Evolutionary conservation across 37 sponge, comb jelly and placozoan species (phyloP), one percentile per base, ranked within the genome.

Genomic region (Cladorhizidae sp.): DNA sequence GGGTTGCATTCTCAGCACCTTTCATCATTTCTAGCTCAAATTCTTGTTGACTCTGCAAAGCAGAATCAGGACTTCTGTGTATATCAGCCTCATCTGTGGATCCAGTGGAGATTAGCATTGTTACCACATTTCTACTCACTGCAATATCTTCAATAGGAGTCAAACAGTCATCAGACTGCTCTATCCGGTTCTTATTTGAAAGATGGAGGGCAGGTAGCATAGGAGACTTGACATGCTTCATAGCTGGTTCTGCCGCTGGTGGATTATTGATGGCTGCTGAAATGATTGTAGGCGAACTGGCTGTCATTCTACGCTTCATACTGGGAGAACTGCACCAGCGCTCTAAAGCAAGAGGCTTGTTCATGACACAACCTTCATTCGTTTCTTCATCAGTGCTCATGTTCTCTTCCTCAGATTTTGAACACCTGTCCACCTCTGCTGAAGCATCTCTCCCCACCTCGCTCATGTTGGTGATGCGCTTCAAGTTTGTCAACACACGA

Each of bases 331-430:
- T 74, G 32, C 12, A 42, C 9, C 20, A 51, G 7, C 74, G 55
- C 32, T 74, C 74, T 33, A 74, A 45, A 54, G n/a, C 3, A 35
- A n/a, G 49, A 32, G 36, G 15, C 35, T 51, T 26, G 18, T 1
- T 74, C 35, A 31, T 54, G 36, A 36, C 49, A 20, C 55, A 56
- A 52, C 1, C n/a, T 31, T 74, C 55, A 31, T 73, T 73, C 29
- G 74, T 82, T 64, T 82, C 83, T 23, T 82, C 83, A 64, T 73
- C 83, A 3, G 64, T 82, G 2, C 63, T 73, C 37, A 31, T 39
- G 15, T 40, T 39, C 39, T 72, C 43, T 11, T 37, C 70, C 7
- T 12, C 36, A 17, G 5, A 14, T 31, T 65, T 65, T 7, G 33
- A 17, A 22, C 5, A 74, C 69, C 6, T 3, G 25, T 3, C 11